Base-by-base conservation (phyloP, 2,113 vertebrate genomes). In the Synodontis membranacea region DNA sequence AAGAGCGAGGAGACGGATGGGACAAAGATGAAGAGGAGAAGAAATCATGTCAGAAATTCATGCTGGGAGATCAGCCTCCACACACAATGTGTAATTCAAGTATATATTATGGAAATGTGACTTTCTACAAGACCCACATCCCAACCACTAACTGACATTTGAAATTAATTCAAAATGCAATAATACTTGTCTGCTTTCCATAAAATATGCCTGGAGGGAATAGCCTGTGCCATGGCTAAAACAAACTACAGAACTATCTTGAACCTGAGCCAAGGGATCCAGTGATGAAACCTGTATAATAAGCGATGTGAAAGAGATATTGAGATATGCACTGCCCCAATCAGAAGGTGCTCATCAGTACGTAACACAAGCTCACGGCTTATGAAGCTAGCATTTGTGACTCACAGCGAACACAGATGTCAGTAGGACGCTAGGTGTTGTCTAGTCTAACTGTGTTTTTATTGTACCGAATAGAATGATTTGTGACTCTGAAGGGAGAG, bases 31-130 rank as follows among this genome's bases (percentile, higher is more conserved):
- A 86, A 86, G 74, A 68, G 74, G 86, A 74, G 79, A 52, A 85
- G 89, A 82, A 79, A 72, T 83, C 83, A 86, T 88, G 82, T 88
- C 79, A 80, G 81, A 84, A 82, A 87, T 89, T 84, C 84, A 86
- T 85, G 86, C 84, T 86, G 81, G 80, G 84, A 87, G 84, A 87
- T 84, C 81, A 76, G 78, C 84, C 68, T 88, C 75, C 84, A 85
- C 86, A 74, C 80, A 85, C 86, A 72, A 82, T 86, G 74, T 87
- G 84, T 64, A 90, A 89, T 78, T 86, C 83, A 89, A 88, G 80
- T 86, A 85, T 89, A 89, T 88, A 90, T 88, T 89, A 86, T 89
- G 81, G 88, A 89, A 88, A 90, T 91, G 84, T 89, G 88, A 89
- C 82, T 88, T 88, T 89, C 86, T 84, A 86, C 89, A 89, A 89